phyloP scores from a whole-genome alignment of 2,888 invertebrate genomes.

The Stenichneumon culpator region DNA sequence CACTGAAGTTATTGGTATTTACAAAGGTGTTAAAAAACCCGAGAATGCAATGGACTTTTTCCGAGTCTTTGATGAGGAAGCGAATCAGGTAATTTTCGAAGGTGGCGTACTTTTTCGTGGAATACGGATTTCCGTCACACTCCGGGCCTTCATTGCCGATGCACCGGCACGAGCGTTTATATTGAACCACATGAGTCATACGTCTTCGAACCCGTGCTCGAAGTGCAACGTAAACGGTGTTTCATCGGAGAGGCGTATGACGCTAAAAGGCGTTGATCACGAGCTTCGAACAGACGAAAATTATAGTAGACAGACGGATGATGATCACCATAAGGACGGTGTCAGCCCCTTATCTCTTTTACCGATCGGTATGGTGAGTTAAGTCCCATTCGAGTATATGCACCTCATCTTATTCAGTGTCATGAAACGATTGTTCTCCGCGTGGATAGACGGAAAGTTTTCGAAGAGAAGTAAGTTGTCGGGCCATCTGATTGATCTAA shows the following conservation, averaged over 20 bases:
- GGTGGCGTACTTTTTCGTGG: slow-evolving; percentile 47
- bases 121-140: not conserved
- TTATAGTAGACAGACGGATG: slow-evolving; percentile 18
- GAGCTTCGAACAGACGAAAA: slow-evolving; percentile 49
- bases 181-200: slow-evolving; percentile 57
- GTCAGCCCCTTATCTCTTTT: slow-evolving; percentile 1
- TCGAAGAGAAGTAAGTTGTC: not conserved
- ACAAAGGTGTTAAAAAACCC: slow-evolving; percentile 48
- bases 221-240: slow-evolving; percentile 50
- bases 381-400: slow-evolving; percentile 53
- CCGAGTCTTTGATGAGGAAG: not conserved
- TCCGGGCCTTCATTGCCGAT: slow-evolving; percentile 64
- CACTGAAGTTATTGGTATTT: slow-evolving; percentile 60
- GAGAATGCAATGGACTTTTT: slow-evolving; percentile 14
- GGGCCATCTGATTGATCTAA: too few species aligned
- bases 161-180: slow-evolving; percentile 64
- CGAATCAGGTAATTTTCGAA: slow-evolving; percentile 16
- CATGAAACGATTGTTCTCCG: slow-evolving; percentile 17
- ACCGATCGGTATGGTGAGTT: slow-evolving; percentile 9
- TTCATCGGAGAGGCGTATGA: slow-evolving; percentile 15
- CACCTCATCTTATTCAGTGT: slow-evolving; percentile 38
- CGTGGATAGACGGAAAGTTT: slow-evolving; percentile 41
- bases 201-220: slow-evolving; percentile 51
- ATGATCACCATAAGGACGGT: slow-evolving; percentile 5
- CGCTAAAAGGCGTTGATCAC: slow-evolving; percentile 7